phyloP scores from a whole-genome alignment of 1,140 invertebrate species.

The Drosophila bipectinata region DNA sequence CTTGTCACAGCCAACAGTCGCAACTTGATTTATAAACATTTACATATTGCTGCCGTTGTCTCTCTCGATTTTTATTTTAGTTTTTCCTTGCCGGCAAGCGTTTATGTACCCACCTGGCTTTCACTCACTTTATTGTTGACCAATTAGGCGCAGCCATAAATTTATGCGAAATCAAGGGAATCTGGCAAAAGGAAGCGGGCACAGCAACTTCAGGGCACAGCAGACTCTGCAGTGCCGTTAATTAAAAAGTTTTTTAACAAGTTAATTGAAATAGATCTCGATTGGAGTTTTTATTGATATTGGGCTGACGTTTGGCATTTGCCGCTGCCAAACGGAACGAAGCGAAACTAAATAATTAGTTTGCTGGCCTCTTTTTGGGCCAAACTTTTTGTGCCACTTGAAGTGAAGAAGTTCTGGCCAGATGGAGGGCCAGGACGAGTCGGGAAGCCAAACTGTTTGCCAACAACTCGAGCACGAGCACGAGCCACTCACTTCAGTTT shows the following conservation, averaged over 20 bases:
- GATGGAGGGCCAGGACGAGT: constrained; percentile 5
- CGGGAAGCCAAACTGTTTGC: constrained; percentile 68
- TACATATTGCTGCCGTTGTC: constrained; percentile 56
- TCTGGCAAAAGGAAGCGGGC: constrained; percentile 19
- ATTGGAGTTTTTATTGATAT: constrained; percentile 82
- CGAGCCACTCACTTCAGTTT: constrained; percentile 55
- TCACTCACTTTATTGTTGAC: constrained; percentile 44
- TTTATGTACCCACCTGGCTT: not conserved
- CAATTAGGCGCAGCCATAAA: constrained; percentile 80
- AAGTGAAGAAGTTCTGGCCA: constrained; percentile 65
- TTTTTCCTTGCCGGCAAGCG: not conserved
- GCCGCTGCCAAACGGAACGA: constrained; percentile 44
- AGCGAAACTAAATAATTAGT: constrained; percentile 82
- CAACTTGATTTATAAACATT: constrained; percentile 78
- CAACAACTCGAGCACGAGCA: constrained; percentile 76
- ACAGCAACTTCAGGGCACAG: constrained; percentile 22
- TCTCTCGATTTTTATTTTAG: constrained; percentile 1
- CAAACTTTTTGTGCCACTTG: constrained; percentile 73
- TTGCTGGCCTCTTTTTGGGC: constrained; percentile 76
- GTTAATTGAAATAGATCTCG: constrained; percentile 82
- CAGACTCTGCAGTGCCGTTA: constrained; percentile 70
- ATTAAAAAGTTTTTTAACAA: constrained; percentile 82
- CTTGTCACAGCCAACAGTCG: constrained; percentile 67
- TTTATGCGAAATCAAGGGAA: constrained; percentile 31
- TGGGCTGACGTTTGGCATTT: constrained; percentile 66